Conservation (phyloP, 2,797 vertebrate genomes). For the Lithobates pipiens region DNA sequence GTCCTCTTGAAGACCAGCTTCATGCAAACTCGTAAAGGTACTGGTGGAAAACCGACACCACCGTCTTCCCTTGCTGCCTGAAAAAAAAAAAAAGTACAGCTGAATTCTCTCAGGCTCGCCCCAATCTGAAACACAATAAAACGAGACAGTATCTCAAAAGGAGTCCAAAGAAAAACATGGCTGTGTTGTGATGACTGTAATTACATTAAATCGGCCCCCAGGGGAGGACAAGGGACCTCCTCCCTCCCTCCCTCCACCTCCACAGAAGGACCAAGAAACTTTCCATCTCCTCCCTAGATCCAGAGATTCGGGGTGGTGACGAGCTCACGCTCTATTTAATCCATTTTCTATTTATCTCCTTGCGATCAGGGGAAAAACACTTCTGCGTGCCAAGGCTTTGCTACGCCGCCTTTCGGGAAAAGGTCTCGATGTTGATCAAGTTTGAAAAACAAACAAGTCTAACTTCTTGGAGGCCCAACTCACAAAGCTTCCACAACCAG, state of each 20-base stretch:
- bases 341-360: neutral
- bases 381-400: neutral
- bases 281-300: constrained; percentile 23
- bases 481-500: no score
- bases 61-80: no score
- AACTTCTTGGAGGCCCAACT: no score
- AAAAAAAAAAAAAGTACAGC: no score
- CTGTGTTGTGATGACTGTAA: constrained; percentile 6
- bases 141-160: constrained; percentile 10
- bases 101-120: no score
- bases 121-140: neutral
- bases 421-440: no score
- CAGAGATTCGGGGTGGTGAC: neutral
- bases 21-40: no score
- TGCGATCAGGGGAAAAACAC: neutral
- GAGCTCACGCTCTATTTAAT: neutral
- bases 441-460: no score
- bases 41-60: no score
- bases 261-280: constrained; percentile 4
- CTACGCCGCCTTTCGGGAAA: no score
- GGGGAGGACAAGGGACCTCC: neutral
- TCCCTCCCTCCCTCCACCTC: constrained; percentile 3
- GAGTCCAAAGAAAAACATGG: constrained; percentile 29
- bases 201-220: constrained; percentile 1
- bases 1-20: no score